Conservation (phyloP, 1,140 invertebrate species). For the Bombyx mori region DNA sequence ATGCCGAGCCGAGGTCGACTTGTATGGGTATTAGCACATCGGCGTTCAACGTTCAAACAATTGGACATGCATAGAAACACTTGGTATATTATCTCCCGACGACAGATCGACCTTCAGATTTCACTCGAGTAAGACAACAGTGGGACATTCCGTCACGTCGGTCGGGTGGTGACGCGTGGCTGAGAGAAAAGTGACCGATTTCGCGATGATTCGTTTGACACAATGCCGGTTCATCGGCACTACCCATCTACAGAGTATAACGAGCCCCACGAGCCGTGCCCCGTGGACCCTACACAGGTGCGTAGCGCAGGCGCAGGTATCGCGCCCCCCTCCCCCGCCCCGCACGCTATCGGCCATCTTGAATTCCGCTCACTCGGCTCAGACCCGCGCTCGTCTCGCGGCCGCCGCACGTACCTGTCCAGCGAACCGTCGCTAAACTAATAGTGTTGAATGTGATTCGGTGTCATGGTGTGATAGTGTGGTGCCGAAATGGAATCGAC, state of each 20-base stretch:
- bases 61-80: conserved; percentile 4
- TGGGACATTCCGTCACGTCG: conserved; percentile 59
- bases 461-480: conserved; percentile 66
- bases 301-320: conserved; percentile 64
- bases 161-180: conserved; percentile 37
- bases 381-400: conserved; percentile 56
- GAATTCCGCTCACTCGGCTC: conserved; percentile 59
- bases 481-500: conserved; percentile 78
- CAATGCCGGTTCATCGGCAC: conserved; percentile 66
- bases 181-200: conserved; percentile 62
- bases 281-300: conserved; percentile 60
- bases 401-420: conserved; percentile 39
- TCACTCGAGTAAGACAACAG: conserved; percentile 49
- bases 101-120: conserved; percentile 54
- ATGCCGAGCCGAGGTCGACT: conserved; percentile 1
- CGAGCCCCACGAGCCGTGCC: conserved; percentile 9
- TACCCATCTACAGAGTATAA: conserved; percentile 20
- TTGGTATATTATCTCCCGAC: conserved; percentile 30
- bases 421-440: conserved; percentile 22
- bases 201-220: conserved; percentile 63
- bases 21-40: conserved; percentile 5
- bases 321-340: conserved; percentile 16
- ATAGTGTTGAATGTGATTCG: conserved; percentile 44
- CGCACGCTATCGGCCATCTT: conserved; percentile 49
- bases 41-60: background rate